Conservation (phyloP, 2,888 invertebrate species). For the Drosophila subquinaria region DNA sequence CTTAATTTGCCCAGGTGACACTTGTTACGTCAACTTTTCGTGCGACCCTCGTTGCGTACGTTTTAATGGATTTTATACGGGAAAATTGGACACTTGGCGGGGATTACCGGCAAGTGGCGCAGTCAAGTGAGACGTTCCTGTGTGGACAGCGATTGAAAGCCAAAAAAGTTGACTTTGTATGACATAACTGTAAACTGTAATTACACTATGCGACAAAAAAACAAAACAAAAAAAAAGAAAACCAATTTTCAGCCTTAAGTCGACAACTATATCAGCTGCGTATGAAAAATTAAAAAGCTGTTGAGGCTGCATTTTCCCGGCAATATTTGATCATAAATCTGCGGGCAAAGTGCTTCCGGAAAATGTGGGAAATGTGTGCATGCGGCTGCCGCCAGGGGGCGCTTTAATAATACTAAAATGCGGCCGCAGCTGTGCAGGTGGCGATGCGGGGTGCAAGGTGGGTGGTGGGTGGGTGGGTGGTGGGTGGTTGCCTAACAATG, state of each 20-base stretch:
- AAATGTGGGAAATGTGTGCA: slow-evolving; percentile 39
- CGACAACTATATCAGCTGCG: slow-evolving; percentile 60
- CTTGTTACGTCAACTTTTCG: slow-evolving; percentile 4
- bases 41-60: slow-evolving; percentile 27
- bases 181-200: slow-evolving; percentile 57
- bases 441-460: rapidly evolving
- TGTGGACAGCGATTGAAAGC: slow-evolving; percentile 76
- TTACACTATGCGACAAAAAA: slow-evolving; percentile 28
- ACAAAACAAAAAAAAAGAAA: background rate
- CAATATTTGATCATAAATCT: slow-evolving; percentile 61
- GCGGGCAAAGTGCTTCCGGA: slow-evolving; percentile 68
- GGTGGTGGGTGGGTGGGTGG: background rate
- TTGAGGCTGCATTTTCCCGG: slow-evolving; percentile 1
- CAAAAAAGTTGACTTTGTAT: slow-evolving; percentile 70
- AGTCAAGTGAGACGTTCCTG: slow-evolving; percentile 48
- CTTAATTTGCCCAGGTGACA: background rate
- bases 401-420: slow-evolving; percentile 65
- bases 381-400: slow-evolving; percentile 32
- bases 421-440: slow-evolving; percentile 61
- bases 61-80: slow-evolving; percentile 61
- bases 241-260: slow-evolving; percentile 11
- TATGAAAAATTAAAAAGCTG: slow-evolving; percentile 34
- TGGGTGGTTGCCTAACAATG: slow-evolving; percentile 46
- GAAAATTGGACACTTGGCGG: slow-evolving; percentile 59
- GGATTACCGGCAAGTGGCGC: slow-evolving; percentile 59